Evolutionary conservation across 2,797 vertebrate genomes (phyloP).

Genomic region (Phoxinus dragarum): DNA sequence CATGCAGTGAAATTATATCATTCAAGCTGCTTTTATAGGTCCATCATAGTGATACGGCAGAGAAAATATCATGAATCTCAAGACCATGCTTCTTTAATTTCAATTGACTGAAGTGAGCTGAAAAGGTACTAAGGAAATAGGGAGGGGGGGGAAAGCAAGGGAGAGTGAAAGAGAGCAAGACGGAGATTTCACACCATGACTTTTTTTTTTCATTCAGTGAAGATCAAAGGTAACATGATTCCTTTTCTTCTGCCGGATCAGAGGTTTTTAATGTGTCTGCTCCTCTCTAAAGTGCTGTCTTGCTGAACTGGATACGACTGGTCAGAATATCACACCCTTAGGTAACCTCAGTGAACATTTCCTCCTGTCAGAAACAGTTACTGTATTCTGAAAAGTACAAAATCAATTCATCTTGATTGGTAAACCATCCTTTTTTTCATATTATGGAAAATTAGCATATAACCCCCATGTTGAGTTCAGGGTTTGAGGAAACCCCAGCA

Average conservation of each 20-base stretch:
- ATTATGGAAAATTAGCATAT: background rate
- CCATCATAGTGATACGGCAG: background rate
- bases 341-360: constrained; percentile 17
- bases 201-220: constrained; percentile 42
- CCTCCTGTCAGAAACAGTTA: constrained; percentile 21
- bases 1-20: background rate
- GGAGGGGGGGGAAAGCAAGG: background rate
- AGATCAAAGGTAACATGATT: constrained; percentile 55
- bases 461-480: background rate
- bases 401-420: background rate
- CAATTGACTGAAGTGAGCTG: constrained; percentile 17
- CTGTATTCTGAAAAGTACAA: background rate
- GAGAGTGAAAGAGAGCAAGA: constrained; percentile 7
- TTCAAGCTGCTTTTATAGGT: background rate
- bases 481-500: background rate
- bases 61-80: background rate
- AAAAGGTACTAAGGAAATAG: constrained; percentile 13
- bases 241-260: constrained; percentile 51
- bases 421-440: background rate
- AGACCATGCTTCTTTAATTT: constrained; percentile 12
- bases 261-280: constrained; percentile 37
- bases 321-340: constrained; percentile 29
- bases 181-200: constrained; percentile 43
- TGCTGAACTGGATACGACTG: constrained; percentile 13
- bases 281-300: constrained; percentile 17